Conservation (phyloP, 2,888 invertebrate genomes). For the Polietes domitor region DNA sequence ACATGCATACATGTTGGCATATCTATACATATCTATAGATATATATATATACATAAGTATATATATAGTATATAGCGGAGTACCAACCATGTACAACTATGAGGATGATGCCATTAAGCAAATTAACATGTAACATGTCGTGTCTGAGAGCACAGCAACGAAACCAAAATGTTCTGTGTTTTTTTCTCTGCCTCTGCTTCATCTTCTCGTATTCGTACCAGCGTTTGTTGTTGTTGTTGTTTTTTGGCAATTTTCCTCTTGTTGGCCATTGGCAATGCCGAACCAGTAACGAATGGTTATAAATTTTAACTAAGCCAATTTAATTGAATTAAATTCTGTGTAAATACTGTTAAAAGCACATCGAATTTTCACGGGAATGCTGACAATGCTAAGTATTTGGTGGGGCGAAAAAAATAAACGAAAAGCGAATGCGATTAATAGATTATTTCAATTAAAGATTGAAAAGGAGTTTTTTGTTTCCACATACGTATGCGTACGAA, state of each 20-base stretch:
- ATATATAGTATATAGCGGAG: not conserved
- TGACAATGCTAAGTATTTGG: constrained; percentile 39
- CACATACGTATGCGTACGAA: not conserved
- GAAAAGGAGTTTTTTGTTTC: not conserved
- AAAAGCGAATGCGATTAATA: constrained; percentile 25
- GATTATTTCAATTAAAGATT: constrained; percentile 27
- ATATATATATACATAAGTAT: not conserved
- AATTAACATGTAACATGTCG: constrained; percentile 67
- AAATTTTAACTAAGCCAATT: constrained; percentile 61
- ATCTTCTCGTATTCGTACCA: not conserved
- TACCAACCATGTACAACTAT: constrained; percentile 15
- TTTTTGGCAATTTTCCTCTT: not conserved
- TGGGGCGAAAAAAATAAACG: not conserved
- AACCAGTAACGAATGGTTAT: constrained; percentile 55
- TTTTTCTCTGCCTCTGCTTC: not conserved
- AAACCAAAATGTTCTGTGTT: constrained; percentile 22
- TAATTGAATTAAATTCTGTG: constrained; percentile 62
- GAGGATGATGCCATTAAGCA: constrained; percentile 67
- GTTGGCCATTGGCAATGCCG: constrained; percentile 31
- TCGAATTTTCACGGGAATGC: constrained; percentile 20
- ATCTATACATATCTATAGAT: not conserved
- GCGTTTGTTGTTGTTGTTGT: not conserved
- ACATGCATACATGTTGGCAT: constrained; percentile 9
- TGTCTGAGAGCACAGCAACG: constrained; percentile 40
- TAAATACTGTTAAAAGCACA: constrained; percentile 21